phyloP scores from a whole-genome alignment of 2,113 vertebrate species.

The Catagonus wagneri region DNA sequence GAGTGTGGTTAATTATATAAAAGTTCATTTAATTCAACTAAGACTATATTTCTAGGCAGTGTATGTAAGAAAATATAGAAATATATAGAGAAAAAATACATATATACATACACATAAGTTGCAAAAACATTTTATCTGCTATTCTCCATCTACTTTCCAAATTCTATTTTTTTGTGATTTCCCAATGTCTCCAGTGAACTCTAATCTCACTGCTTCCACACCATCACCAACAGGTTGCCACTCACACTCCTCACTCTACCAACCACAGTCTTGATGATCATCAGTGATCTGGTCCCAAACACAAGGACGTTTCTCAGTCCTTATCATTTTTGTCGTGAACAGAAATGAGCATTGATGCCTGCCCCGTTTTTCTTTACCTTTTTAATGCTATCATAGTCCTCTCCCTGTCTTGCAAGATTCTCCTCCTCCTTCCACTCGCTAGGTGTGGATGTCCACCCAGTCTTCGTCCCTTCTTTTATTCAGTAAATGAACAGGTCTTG shows the following conservation, averaged over 20 bases:
- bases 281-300: not conserved
- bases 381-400: not conserved
- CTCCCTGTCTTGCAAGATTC: not conserved
- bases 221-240: not conserved
- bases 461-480: not conserved
- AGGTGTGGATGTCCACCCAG: too few relatives aligned
- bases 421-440: not conserved
- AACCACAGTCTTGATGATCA: not conserved
- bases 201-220: not conserved
- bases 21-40: not conserved
- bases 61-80: not conserved
- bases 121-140: not conserved
- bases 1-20: not conserved
- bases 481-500: not conserved
- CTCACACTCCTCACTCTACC: not conserved
- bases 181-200: not conserved
- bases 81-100: not conserved
- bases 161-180: not conserved
- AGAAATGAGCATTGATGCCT: not conserved
- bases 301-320: not conserved
- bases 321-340: not conserved
- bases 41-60: not conserved
- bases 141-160: not conserved
- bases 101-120: not conserved
- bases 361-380: not conserved